Conservation (phyloP, 1,140 invertebrate species). For the Ladona fulva region DNA sequence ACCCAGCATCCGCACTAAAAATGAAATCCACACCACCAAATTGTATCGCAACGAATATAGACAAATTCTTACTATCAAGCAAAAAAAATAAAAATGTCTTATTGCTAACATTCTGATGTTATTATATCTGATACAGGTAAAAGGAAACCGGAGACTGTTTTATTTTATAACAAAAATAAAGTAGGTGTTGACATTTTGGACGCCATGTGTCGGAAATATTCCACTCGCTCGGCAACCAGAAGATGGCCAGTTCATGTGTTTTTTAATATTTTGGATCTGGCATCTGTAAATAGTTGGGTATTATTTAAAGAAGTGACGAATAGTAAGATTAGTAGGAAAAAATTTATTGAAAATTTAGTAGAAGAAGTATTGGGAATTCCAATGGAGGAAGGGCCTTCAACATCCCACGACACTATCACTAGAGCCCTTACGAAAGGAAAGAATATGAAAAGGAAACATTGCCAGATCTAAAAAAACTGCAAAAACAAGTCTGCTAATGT, state of each 20-base stretch:
- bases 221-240: no score
- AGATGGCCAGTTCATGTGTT: not conserved
- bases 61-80: not conserved
- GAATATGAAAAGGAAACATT: no score
- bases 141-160: not conserved
- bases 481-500: no score
- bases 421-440: no score
- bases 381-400: no score
- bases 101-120: not conserved
- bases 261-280: not conserved
- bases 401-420: no score
- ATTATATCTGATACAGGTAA: no score
- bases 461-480: no score
- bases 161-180: not conserved
- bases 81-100: not conserved
- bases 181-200: not conserved
- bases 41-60: not conserved
- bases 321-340: no score
- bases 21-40: not conserved
- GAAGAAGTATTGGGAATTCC: no score
- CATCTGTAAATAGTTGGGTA: not conserved
- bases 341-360: no score
- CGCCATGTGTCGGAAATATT: not conserved
- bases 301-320: no score
- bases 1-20: not conserved